phyloP scores from a whole-genome alignment of 2,888 invertebrate genomes.

The Protonemura montana region DNA sequence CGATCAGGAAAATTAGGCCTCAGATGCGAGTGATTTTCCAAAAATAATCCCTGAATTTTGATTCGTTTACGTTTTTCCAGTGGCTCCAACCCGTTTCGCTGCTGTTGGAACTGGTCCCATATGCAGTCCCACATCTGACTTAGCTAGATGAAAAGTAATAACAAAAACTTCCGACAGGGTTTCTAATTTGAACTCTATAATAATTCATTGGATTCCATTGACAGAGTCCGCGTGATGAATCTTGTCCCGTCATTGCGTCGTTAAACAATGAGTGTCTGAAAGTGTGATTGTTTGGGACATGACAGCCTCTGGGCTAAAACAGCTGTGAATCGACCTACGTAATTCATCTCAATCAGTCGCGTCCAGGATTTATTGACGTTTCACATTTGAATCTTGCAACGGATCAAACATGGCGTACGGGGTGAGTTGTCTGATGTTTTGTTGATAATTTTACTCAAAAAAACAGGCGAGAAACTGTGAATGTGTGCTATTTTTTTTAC shows the following conservation, averaged over 20 bases:
- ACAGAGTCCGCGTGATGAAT: background rate
- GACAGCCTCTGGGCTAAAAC: too few relatives aligned
- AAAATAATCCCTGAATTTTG: too few relatives aligned
- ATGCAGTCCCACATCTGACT: too few relatives aligned
- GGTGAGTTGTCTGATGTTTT: background rate
- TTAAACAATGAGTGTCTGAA: background rate
- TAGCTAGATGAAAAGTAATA: too few relatives aligned
- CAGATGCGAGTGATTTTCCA: too few relatives aligned
- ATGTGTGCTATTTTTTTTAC: background rate
- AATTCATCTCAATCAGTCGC: background rate
- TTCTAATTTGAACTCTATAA: too few relatives aligned
- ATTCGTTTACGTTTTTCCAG: too few relatives aligned
- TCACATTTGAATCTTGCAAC: background rate
- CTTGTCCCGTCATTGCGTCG: background rate
- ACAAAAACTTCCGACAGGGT: too few relatives aligned
- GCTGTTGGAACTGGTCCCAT: too few relatives aligned
- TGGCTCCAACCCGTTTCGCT: too few relatives aligned
- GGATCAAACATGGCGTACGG: background rate
- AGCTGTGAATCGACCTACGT: background rate
- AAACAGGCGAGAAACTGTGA: too few relatives aligned
- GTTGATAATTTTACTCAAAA: background rate
- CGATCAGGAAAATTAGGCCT: too few relatives aligned
- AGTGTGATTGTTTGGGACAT: background rate
- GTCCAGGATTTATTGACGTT: background rate
- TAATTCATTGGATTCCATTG: background rate